Conservation (phyloP, 2,797 vertebrate genomes). For the Crotalus adamanteus region DNA sequence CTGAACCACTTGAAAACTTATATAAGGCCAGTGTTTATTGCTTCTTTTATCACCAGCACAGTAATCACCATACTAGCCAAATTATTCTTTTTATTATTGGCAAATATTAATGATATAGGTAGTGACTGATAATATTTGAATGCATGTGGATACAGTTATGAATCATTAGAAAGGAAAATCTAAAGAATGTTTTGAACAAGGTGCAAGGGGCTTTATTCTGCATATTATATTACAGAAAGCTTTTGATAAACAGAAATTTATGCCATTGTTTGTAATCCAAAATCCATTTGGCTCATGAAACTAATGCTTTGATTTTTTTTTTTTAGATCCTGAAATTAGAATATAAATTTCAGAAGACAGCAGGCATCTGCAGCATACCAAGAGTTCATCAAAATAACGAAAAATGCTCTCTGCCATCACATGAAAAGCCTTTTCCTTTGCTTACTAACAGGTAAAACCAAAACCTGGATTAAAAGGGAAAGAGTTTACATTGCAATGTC, state of each 20-base stretch:
- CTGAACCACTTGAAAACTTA: background rate
- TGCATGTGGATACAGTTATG: background rate
- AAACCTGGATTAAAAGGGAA: background rate
- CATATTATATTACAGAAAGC: background rate
- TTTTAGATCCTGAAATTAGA: background rate
- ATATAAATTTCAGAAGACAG: background rate
- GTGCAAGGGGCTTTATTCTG: background rate
- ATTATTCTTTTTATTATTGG: conserved; percentile 7
- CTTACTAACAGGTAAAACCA: background rate
- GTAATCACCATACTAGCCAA: background rate
- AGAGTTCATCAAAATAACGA: background rate
- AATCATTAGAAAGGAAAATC: background rate
- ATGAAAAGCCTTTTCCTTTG: background rate
- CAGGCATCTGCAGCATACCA: background rate
- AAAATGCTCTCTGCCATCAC: background rate
- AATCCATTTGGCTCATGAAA: background rate
- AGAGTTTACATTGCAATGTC: too few relatives aligned
- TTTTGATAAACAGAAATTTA: background rate
- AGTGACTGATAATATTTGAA: background rate
- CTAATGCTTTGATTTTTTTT: background rate
- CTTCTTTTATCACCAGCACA: background rate
- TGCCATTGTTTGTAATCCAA: background rate
- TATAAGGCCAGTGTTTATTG: background rate
- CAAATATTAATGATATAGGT: conserved; percentile 10
- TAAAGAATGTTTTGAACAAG: background rate